Evolutionary conservation across 1,140 invertebrate species (phyloP).

Genomic region (Hyposmocoma kahamanoa): DNA sequence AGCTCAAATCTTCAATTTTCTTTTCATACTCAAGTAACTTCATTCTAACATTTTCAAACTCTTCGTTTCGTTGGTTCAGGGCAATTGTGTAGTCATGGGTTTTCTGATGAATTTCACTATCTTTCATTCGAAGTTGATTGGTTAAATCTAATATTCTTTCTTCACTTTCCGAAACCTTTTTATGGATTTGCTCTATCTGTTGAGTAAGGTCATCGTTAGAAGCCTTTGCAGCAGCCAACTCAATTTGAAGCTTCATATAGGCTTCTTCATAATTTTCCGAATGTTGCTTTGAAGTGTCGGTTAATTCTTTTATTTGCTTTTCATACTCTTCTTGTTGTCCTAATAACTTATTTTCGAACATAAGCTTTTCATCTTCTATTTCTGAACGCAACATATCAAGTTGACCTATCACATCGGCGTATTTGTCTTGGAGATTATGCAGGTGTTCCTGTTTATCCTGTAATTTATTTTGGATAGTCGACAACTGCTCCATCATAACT

Average conservation of each 20-base stretch:
- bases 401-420: constrained; percentile 57
- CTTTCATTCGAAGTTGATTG: constrained; percentile 48
- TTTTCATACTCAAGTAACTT: constrained; percentile 63
- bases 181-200: constrained; percentile 20
- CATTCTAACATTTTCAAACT: constrained; percentile 60
- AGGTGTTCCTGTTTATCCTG: constrained; percentile 66
- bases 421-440: constrained; percentile 43
- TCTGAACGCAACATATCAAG: constrained; percentile 59
- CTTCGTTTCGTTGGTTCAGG: constrained; percentile 52
- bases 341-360: constrained; percentile 63
- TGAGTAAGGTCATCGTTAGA: constrained; percentile 35
- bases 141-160: constrained; percentile 36
- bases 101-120: constrained; percentile 61
- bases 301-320: constrained; percentile 47
- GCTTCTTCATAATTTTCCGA: constrained; percentile 27
- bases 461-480: constrained; percentile 57
- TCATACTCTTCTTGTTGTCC: constrained; percentile 61
- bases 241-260: constrained; percentile 33
- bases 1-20: constrained; percentile 61
- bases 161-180: constrained; percentile 24
- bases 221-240: constrained; percentile 39
- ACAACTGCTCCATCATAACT: constrained; percentile 51
- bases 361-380: constrained; percentile 60
- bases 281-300: constrained; percentile 27
- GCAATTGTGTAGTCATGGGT: constrained; percentile 45